Evolutionary conservation across 2,113 vertebrate species (phyloP).

Genomic region (Clarias macrocephalus): DNA sequence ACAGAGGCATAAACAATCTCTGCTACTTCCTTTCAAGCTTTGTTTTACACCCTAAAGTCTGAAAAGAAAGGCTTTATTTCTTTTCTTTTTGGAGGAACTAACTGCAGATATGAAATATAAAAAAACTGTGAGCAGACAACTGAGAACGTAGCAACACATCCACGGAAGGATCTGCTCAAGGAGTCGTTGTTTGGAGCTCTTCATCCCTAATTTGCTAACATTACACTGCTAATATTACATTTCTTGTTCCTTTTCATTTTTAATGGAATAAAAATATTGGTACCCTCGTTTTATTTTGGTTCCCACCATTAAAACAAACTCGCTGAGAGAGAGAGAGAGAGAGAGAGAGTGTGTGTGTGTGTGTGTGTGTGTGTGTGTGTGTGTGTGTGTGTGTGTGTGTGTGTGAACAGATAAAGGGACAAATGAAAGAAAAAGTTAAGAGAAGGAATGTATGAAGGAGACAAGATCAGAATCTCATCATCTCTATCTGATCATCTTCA

Average conservation of each 20-base stretch:
- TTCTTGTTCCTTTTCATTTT: not conserved
- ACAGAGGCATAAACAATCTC: not conserved
- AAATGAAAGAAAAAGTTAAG: not conserved
- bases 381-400: not conserved
- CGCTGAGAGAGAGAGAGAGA: not conserved
- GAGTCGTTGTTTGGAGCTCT: not conserved
- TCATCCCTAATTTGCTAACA: not conserved
- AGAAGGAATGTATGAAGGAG: not conserved
- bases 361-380: not conserved
- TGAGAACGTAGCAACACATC: not conserved
- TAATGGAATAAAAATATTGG: not conserved
- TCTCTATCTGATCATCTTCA: not conserved
- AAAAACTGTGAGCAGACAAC: not conserved
- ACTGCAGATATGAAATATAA: not conserved
- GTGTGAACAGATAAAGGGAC: not conserved
- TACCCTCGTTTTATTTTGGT: not conserved
- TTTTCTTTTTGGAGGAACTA: not conserved
- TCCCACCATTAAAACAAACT: slow-evolving; percentile 1
- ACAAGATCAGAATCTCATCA: not conserved
- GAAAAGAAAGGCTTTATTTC: not conserved
- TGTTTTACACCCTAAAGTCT: not conserved
- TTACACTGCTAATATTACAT: not conserved
- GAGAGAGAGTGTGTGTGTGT: not conserved
- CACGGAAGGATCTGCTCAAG: too few relatives aligned
- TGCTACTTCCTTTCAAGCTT: not conserved